phyloP scores from a whole-genome alignment of 2,888 invertebrate species.

The Malachius bipustulatus region DNA sequence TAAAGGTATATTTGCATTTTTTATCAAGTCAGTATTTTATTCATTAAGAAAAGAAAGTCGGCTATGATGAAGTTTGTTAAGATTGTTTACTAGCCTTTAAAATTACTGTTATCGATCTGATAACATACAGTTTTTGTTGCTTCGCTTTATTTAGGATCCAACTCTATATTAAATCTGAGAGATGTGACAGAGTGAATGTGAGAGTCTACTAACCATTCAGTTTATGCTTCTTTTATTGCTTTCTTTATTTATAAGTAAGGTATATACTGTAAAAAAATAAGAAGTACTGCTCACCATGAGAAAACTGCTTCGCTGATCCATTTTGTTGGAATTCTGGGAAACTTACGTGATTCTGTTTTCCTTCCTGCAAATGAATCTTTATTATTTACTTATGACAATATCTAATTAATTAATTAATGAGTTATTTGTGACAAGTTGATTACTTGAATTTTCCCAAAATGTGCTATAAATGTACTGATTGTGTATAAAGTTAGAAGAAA shows the following conservation, averaged over 20 bases:
- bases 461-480: background rate
- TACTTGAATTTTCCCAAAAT: background rate
- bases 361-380: constrained; percentile 71
- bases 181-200: no score
- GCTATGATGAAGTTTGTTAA: no score
- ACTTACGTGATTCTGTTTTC: constrained; percentile 77
- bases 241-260: no score
- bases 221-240: background rate
- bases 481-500: background rate
- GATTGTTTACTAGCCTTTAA: no score
- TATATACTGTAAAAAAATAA: no score
- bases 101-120: no score
- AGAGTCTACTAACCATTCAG: background rate
- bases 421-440: background rate
- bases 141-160: no score
- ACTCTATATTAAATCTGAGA: no score
- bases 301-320: constrained; percentile 76
- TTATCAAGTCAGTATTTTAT: no score
- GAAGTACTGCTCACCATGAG: constrained; percentile 69
- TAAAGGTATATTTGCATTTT: no score
- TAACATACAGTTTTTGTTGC: no score
- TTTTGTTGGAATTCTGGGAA: constrained; percentile 85
- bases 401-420: constrained; percentile 4
- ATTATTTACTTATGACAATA: constrained; percentile 7
- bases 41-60: no score